Conservation (phyloP, 37 sponge, comb jelly and placozoan species). For the Petrosia ficiformis region DNA sequence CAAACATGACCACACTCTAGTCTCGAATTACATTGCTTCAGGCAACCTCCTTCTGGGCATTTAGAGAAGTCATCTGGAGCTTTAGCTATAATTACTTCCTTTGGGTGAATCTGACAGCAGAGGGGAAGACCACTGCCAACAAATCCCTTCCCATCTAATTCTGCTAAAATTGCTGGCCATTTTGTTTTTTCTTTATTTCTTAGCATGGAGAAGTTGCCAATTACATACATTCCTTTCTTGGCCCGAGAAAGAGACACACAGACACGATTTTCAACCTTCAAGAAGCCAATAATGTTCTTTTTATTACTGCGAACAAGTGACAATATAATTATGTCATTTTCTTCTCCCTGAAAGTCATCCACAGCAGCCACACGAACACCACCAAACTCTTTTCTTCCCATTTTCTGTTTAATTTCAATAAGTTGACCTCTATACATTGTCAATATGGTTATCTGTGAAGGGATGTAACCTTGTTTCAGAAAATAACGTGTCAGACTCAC, state of each 20-base stretch:
- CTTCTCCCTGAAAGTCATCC: conserved; percentile 96
- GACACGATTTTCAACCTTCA: conserved; percentile 66
- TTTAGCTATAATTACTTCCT: conserved; percentile 4
- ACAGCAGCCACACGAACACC: conserved; percentile 85
- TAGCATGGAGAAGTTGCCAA: conserved; percentile 79
- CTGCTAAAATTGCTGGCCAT: conserved; percentile 67
- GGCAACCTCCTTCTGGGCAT: conserved; percentile 85
- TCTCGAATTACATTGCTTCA: conserved; percentile 37
- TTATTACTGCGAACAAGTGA: conserved; percentile 84
- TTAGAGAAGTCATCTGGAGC: conserved; percentile 57
- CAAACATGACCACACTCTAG: conserved; percentile 81
- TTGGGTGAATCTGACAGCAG: conserved; percentile 71
- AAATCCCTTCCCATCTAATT: conserved; percentile 33
- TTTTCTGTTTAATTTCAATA: conserved; percentile 52
- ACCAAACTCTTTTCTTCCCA: conserved; percentile 36
- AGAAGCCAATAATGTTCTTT: conserved; percentile 75
- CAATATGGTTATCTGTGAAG: conserved; percentile 74
- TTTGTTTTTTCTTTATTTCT: conserved; percentile 31
- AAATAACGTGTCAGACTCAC: conserved; percentile 70
- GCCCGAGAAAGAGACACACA: conserved; percentile 95
- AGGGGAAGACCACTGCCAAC: conserved; percentile 62
- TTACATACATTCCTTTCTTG: conserved; percentile 74
- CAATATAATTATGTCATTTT: conserved; percentile 83
- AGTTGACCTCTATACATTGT: conserved; percentile 91
- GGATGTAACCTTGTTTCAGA: conserved; percentile 68